These are phyloP conservation scores for Polylopha cassiicola DNA, from an alignment of 2,888 invertebrate genomes.

Conservation along the genomic window DNA sequence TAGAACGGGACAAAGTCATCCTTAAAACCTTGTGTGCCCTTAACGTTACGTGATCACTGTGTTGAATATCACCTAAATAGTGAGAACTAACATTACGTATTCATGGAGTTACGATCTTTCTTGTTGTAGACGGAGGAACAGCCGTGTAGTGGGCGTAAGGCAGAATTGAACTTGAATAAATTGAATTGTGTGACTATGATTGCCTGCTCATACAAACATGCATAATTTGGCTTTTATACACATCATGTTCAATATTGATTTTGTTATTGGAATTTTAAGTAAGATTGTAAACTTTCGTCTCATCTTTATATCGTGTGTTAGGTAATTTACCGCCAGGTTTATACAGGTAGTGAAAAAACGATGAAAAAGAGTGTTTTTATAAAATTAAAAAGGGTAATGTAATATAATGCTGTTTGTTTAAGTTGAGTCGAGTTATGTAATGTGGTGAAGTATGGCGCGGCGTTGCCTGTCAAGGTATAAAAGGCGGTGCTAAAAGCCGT, in stretches of 20 bases:
- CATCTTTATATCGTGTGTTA: not conserved
- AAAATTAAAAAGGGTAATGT: too few species aligned
- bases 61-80: slow-evolving; percentile 20
- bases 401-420: slow-evolving; percentile 19
- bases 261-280: slow-evolving; percentile 36
- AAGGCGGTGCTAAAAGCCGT: slow-evolving; percentile 52
- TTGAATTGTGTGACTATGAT: slow-evolving; percentile 61
- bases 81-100: slow-evolving; percentile 42
- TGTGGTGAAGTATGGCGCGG: slow-evolving; percentile 22
- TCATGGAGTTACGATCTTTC: slow-evolving; percentile 50
- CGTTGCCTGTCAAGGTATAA: slow-evolving; percentile 40
- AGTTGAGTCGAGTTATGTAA: slow-evolving; percentile 18
- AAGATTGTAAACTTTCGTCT: not conserved
- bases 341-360: too few species aligned
- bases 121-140: slow-evolving; percentile 52
- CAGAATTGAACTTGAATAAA: slow-evolving; percentile 61
- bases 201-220: slow-evolving; percentile 52
- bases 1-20: not conserved
- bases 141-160: slow-evolving; percentile 50
- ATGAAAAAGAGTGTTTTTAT: too few species aligned
- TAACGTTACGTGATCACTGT: slow-evolving; percentile 2
- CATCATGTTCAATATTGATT: slow-evolving; percentile 40
- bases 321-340: too few species aligned
- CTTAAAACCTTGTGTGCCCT: not conserved
- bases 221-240: slow-evolving; percentile 35